Evolutionary conservation across 2,888 invertebrate genomes (phyloP).

Genomic region (Leptopilina syphax): DNA sequence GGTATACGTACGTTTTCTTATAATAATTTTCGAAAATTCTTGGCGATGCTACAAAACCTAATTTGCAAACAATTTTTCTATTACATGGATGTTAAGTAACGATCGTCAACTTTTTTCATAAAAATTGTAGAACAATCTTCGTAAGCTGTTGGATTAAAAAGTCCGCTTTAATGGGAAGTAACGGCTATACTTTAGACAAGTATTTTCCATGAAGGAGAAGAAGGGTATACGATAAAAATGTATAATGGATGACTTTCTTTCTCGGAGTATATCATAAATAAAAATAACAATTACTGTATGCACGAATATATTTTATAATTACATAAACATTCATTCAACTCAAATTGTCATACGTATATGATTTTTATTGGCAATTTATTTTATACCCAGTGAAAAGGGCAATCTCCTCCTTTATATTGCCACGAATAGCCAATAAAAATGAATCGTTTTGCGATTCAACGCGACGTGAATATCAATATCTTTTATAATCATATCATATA

Average conservation of each 20-base stretch:
- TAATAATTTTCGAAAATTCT: too few species aligned
- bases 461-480: slow-evolving; percentile 12
- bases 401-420: slow-evolving; percentile 12
- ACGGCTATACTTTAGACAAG: slow-evolving; percentile 5
- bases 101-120: slow-evolving; percentile 2
- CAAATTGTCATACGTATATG: not conserved
- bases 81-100: not conserved
- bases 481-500: slow-evolving; percentile 11
- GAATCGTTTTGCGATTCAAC: slow-evolving; percentile 12
- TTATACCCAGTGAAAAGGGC: slow-evolving; percentile 6
- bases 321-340: not conserved
- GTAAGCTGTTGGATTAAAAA: not conserved
- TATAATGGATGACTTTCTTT: not conserved
- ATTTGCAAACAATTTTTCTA: not conserved
- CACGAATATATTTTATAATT: not conserved
- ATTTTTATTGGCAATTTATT: slow-evolving; percentile 15
- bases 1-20: too few species aligned
- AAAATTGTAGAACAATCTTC: slow-evolving; percentile 5
- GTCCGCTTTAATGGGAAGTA: not conserved
- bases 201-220: not conserved
- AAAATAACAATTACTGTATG: slow-evolving; percentile 7
- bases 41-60: not conserved
- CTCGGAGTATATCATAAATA: not conserved
- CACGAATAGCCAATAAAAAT: slow-evolving; percentile 17
- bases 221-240: not conserved